phyloP scores from a whole-genome alignment of 2,113 vertebrate genomes.

The Camelus dromedarius region DNA sequence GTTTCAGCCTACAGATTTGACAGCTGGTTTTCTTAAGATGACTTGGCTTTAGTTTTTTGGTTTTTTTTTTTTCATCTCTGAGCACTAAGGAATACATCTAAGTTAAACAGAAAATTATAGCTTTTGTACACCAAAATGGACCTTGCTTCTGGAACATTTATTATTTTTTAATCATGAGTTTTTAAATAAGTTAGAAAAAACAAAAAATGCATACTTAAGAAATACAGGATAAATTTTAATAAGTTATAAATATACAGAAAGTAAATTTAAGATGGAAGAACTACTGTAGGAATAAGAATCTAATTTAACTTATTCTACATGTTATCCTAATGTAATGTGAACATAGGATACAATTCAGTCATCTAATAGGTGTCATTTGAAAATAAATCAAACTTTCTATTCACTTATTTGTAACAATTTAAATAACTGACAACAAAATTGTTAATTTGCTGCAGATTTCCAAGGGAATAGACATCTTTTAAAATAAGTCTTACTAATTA shows the following conservation, averaged over 20 bases:
- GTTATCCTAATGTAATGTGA: background rate
- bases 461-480: slow-evolving; percentile 6
- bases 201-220: background rate
- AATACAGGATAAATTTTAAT: background rate
- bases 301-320: slow-evolving; percentile 40
- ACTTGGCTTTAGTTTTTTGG: background rate
- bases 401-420: slow-evolving; percentile 61
- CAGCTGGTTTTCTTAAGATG: slow-evolving; percentile 57
- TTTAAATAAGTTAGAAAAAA: background rate
- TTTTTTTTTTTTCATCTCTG: background rate
- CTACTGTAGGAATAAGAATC: background rate
- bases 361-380: background rate
- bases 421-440: slow-evolving; percentile 55
- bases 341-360: slow-evolving; percentile 36
- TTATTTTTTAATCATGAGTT: slow-evolving; percentile 28
- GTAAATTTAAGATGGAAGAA: slow-evolving; percentile 11
- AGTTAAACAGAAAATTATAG: slow-evolving; percentile 55
- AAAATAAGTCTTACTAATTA: slow-evolving; percentile 54
- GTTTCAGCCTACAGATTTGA: slow-evolving; percentile 40
- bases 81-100: slow-evolving; percentile 48
- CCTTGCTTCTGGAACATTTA: slow-evolving; percentile 34
- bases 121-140: background rate
- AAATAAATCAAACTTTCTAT: slow-evolving; percentile 50
- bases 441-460: slow-evolving; percentile 53
- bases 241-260: slow-evolving; percentile 38